Conservation (phyloP, 2,888 invertebrate species). For the Cyaniris semiargus region DNA sequence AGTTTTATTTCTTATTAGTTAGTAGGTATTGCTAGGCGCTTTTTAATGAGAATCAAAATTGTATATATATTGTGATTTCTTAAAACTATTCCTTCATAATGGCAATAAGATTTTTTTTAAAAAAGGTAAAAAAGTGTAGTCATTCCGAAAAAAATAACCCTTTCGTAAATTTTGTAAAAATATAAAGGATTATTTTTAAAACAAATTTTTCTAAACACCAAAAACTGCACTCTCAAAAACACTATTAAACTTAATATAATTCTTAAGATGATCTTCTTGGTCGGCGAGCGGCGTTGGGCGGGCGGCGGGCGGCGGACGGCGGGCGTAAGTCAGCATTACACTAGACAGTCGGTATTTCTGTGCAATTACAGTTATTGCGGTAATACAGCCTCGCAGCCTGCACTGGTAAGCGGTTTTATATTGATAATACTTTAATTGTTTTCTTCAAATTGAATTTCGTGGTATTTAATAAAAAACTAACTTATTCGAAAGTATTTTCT, state of each 20-base stretch:
- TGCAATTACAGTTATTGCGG: slow-evolving; percentile 74
- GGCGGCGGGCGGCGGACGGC: neutral
- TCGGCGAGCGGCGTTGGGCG: neutral
- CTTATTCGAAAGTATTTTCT: neutral
- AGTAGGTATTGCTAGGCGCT: no score
- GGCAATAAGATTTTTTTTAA: no score
- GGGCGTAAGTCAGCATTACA: slow-evolving; percentile 32
- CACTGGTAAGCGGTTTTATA: slow-evolving; percentile 31
- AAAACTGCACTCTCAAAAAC: neutral
- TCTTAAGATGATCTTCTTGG: slow-evolving; percentile 21
- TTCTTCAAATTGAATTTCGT: neutral
- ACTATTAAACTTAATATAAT: neutral
- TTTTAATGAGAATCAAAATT: no score
- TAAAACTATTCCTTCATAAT: no score
- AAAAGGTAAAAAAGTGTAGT: no score
- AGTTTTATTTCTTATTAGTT: no score
- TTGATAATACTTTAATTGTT: slow-evolving; percentile 23
- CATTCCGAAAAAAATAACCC: no score
- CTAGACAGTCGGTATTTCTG: slow-evolving; percentile 67
- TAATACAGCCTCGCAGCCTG: slow-evolving; percentile 52
- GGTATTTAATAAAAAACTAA: neutral
- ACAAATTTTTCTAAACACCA: no score
- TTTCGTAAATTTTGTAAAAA: no score
- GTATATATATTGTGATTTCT: no score
- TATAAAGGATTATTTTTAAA: no score